Percentiles rank a stretch among this genome's conserved stretches.
phyloP scores from a whole-genome alignment of 2,113 vertebrate genomes.

The Nothocercus julius region DNA sequence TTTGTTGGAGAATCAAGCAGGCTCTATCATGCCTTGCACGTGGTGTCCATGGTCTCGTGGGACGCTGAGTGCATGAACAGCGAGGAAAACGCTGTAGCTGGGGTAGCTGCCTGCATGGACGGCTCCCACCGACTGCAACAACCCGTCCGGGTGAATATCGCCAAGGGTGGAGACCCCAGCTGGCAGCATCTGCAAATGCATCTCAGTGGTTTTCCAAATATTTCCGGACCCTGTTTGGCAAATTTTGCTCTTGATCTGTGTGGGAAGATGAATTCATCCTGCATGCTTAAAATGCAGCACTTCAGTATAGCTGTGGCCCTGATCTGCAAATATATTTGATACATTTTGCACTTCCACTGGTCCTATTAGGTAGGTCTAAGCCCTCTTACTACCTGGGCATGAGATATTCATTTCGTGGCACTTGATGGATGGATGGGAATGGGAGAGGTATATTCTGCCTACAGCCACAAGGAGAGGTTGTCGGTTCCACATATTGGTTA shows the following conservation, averaged over 20 bases:
- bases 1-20: rapidly evolving
- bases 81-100: too few relatives aligned
- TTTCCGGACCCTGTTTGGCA: neutral
- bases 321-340: neutral
- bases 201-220: neutral
- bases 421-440: neutral
- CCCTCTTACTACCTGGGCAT: neutral
- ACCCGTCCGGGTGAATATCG: too few relatives aligned
- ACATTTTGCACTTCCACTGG: neutral
- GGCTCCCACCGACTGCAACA: too few relatives aligned
- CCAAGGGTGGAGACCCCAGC: too few relatives aligned
- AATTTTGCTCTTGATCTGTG: neutral
- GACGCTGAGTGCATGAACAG: too few relatives aligned
- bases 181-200: neutral
- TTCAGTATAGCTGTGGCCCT: neutral
- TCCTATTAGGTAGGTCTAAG: neutral
- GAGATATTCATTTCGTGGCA: neutral
- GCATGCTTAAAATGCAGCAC: neutral
- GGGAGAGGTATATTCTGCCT: neutral
- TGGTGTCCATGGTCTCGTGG: too few relatives aligned
- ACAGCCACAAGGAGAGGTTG: neutral
- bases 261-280: neutral
- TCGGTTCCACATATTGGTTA: neutral
- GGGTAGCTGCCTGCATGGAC: too few relatives aligned
- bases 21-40: neutral